Percentiles rank a stretch among this genome's conserved stretches.
Conservation (phyloP, 2,888 invertebrate genomes). For the Agrotis exclamationis region DNA sequence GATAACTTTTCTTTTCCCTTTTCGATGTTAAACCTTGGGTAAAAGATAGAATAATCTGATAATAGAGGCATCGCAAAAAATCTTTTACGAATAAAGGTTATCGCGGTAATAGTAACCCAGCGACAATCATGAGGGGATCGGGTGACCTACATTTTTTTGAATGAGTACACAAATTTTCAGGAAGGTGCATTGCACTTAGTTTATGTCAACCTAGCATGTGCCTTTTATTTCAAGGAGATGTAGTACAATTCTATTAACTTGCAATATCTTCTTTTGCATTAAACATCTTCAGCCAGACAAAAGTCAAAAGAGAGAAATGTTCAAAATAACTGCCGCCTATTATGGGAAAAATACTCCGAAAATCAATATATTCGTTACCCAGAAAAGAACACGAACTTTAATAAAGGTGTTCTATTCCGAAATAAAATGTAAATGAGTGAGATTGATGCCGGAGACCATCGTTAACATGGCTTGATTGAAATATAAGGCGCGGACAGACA, state of each 20-base stretch:
- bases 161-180: too few species aligned
- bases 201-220: too few species aligned
- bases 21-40: slow-evolving; percentile 25
- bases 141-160: neutral
- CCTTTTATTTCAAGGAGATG: too few species aligned
- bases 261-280: neutral
- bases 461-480: slow-evolving; percentile 58
- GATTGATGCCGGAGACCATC: slow-evolving; percentile 54
- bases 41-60: slow-evolving; percentile 53
- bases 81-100: slow-evolving; percentile 32
- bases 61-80: slow-evolving; percentile 29
- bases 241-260: neutral
- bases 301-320: too few species aligned
- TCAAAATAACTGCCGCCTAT: too few species aligned
- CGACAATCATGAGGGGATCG: neutral
- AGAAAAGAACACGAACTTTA: slow-evolving; percentile 41
- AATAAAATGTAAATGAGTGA: slow-evolving; percentile 64
- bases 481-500: slow-evolving; percentile 53
- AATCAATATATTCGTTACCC: slow-evolving; percentile 13
- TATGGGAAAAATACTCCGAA: neutral
- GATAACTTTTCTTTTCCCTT: slow-evolving; percentile 40
- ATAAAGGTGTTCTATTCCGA: slow-evolving; percentile 50
- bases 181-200: too few species aligned
- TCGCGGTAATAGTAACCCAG: slow-evolving; percentile 5
- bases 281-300: neutral